Evolutionary conservation across 2,888 invertebrate species (phyloP), one percentile per base, ranked within the genome.

Genomic region (Perizoma affinitatum): DNA sequence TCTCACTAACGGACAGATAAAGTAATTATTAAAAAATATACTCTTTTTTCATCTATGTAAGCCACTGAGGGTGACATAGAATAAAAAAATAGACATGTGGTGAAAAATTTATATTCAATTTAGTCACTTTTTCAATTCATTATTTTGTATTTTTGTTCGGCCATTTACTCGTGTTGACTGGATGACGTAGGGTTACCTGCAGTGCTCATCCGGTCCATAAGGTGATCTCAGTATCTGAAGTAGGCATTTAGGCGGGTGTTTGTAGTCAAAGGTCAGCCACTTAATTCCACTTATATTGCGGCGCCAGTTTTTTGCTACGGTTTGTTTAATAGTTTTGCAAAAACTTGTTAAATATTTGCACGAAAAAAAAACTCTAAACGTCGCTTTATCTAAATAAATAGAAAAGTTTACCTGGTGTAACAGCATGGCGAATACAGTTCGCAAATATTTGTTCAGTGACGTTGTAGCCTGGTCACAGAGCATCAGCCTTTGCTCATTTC

Each of bases 261-360:
- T 44, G 7, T 6, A 22, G 7, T 11, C 44, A 22, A 44, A 44
- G 44, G 44, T 44, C 44, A 22, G 6, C 7, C 4, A 7, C 22
- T 44, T 44, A 22, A 22, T 22, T 22, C 44, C 22, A 22, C 7
- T 44, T 44, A 22, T 6, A 35, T 0, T 22, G 22, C 42, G 57
- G 57, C 57, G 57, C 57, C 58, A 53, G 10, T 10, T 58, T 58
- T 58, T 58, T 58, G 58, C 46, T 40, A 22, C 7, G 33, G 33
- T 35, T 44, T 50, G n/a, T 41, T 42, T 54, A 9, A 33, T 6
- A 10, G 22, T 6, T 46, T 55, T 6, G 40, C 38, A 50, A 45
- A 40, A 56, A 50, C 43, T 43, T n/a, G 5, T 40, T 34, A 8
- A 45, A 40, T 57, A 57, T 57, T 51, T 50, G 40, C n/a, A 9